A percentile compares a stretch with the other conserved stretches of the same genome.
These are phyloP conservation scores for Polyommatus iphigenia DNA, from an alignment of 2,888 invertebrate species.

Conservation along the genomic window DNA sequence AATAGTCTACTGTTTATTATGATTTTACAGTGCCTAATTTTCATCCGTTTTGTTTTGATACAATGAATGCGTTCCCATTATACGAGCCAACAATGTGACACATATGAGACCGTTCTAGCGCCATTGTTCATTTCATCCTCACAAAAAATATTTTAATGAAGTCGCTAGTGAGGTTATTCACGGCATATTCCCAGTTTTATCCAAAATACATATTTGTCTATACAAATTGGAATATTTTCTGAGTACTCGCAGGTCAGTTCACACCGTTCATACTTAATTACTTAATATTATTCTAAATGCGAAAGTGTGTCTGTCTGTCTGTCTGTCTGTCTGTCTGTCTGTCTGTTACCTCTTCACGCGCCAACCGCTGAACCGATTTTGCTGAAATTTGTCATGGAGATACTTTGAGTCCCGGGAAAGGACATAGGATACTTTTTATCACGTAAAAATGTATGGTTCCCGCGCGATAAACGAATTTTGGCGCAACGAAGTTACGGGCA, in stretches of 20 bases:
- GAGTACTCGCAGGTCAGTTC: not conserved
- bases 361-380: no score
- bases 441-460: no score
- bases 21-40: slow-evolving; percentile 3
- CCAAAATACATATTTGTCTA: not conserved
- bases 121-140: slow-evolving; percentile 31
- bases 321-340: no score
- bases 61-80: slow-evolving; percentile 5
- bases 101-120: slow-evolving; percentile 18
- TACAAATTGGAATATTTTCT: not conserved
- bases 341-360: no score
- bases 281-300: no score
- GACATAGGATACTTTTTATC: no score
- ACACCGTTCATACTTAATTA: no score
- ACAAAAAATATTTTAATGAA: slow-evolving; percentile 39
- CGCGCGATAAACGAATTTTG: no score
- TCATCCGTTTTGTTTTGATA: slow-evolving; percentile 18
- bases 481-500: no score
- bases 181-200: not conserved
- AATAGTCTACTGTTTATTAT: not conserved
- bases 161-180: slow-evolving; percentile 31
- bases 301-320: not conserved
- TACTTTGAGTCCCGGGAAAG: no score
- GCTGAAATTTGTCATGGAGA: no score
- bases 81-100: slow-evolving; percentile 26